Percentiles rank a stretch among this genome's conserved stretches.
Conservation (phyloP, 2,113 vertebrate genomes). For the Zapus hudsonius region DNA sequence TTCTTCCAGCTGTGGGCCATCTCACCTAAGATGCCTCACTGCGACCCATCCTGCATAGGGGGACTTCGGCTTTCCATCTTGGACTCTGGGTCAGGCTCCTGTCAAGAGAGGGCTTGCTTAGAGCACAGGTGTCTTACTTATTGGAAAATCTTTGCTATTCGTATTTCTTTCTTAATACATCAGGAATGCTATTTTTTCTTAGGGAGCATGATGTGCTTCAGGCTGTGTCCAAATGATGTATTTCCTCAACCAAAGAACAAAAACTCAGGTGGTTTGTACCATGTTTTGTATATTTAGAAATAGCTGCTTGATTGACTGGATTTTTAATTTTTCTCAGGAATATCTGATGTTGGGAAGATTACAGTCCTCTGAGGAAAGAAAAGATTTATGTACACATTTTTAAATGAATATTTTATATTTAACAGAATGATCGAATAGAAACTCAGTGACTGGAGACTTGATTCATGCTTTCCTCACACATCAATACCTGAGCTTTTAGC, state of each 20-base stretch:
- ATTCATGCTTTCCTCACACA: background rate
- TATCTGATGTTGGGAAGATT: slow-evolving; percentile 64
- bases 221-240: slow-evolving; percentile 59
- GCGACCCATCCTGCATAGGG: background rate
- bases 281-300: slow-evolving; percentile 69
- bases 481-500: background rate
- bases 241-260: slow-evolving; percentile 46
- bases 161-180: background rate
- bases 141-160: background rate
- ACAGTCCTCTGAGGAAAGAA: slow-evolving; percentile 54
- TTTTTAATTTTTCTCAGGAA: slow-evolving; percentile 68
- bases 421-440: slow-evolving; percentile 44
- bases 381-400: slow-evolving; percentile 50
- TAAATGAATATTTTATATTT: slow-evolving; percentile 65
- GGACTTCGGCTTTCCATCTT: accelerated
- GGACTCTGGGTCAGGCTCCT: background rate
- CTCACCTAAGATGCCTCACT: background rate
- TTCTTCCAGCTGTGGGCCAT: background rate
- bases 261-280: slow-evolving; percentile 35
- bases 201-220: background rate
- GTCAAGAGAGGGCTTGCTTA: accelerated
- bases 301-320: slow-evolving; percentile 70
- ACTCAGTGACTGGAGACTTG: background rate
- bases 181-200: background rate
- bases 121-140: background rate